Conservation (phyloP, 1,140 invertebrate genomes). For the Mercenaria mercenaria region DNA sequence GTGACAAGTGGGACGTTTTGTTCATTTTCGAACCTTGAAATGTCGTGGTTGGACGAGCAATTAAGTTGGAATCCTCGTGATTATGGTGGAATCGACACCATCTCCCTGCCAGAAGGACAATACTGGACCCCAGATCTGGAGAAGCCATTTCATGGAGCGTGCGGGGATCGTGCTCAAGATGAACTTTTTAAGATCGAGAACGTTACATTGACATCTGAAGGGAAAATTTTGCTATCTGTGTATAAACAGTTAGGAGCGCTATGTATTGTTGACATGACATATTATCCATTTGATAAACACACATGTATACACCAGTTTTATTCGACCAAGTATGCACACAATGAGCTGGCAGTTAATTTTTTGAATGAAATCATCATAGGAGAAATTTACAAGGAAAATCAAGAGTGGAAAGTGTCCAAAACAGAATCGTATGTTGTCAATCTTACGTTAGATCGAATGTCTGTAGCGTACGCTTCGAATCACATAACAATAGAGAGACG, state of each 20-base stretch:
- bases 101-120: background rate
- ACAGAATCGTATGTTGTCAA: background rate
- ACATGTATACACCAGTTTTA: background rate
- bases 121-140: background rate
- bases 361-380: background rate
- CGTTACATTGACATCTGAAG: background rate
- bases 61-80: background rate
- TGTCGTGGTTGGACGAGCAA: background rate
- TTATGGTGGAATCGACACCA: background rate
- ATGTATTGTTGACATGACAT: background rate
- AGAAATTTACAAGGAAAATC: background rate
- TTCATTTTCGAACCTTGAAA: background rate
- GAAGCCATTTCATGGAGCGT: background rate
- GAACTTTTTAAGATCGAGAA: background rate
- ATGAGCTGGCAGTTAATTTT: background rate
- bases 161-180: background rate
- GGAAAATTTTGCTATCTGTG: background rate
- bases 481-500: background rate
- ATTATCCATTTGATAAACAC: background rate
- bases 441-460: background rate
- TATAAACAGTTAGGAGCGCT: background rate
- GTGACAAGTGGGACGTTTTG: background rate
- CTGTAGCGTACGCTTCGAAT: background rate
- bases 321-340: background rate
- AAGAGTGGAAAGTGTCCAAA: background rate